phyloP scores from a whole-genome alignment of 2,888 invertebrate genomes.

The Pachydiplax longipennis region DNA sequence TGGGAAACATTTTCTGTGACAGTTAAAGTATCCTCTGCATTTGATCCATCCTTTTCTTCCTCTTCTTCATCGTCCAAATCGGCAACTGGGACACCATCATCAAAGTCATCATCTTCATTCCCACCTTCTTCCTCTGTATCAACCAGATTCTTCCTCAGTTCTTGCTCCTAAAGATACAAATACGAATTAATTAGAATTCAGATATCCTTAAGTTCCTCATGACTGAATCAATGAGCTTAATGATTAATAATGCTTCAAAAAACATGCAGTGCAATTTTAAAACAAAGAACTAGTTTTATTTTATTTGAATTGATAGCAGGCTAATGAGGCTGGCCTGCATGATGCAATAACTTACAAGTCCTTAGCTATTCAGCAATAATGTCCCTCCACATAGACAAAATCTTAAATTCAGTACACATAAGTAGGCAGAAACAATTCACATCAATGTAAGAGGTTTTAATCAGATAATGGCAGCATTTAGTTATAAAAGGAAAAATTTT shows the following conservation, averaged over 20 bases:
- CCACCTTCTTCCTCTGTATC: constrained; percentile 54
- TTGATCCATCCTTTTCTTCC: constrained; percentile 54
- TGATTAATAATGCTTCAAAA: background rate
- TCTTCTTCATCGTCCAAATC: constrained; percentile 58
- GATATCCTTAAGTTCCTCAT: background rate
- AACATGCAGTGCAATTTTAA: background rate
- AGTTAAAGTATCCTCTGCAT: constrained; percentile 52
- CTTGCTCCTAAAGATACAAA: constrained; percentile 46
- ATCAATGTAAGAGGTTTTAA: too few relatives aligned
- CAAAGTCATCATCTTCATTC: constrained; percentile 51
- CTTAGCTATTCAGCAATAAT: too few relatives aligned
- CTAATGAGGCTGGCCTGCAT: too few relatives aligned
- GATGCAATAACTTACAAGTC: too few relatives aligned
- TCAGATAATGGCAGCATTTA: too few relatives aligned
- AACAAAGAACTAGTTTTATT: too few relatives aligned
- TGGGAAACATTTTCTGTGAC: constrained; percentile 52
- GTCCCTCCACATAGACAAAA: too few relatives aligned
- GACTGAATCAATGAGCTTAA: background rate
- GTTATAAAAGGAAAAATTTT: too few relatives aligned
- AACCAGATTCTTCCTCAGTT: constrained; percentile 49
- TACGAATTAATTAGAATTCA: background rate
- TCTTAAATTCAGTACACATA: too few relatives aligned
- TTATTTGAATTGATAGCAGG: too few relatives aligned
- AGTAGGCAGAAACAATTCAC: too few relatives aligned
- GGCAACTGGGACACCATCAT: constrained; percentile 55